Evolutionary conservation across 2,888 invertebrate species (phyloP).

Genomic region (Melitaea athalia): DNA sequence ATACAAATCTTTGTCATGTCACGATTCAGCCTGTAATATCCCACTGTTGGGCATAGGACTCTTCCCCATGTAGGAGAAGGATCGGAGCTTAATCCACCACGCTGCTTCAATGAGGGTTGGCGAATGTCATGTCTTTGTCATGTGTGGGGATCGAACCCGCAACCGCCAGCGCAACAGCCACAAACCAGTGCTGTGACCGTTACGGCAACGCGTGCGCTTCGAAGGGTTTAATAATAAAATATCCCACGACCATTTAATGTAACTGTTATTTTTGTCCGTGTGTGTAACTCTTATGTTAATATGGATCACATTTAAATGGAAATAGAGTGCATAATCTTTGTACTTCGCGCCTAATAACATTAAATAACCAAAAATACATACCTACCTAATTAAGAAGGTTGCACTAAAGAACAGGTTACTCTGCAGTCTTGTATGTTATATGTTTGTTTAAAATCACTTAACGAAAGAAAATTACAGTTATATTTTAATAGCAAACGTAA

Average conservation of each 20-base stretch:
- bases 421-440: not conserved
- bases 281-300: slow-evolving; percentile 34
- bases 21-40: too few relatives aligned
- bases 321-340: slow-evolving; percentile 25
- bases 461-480: not conserved
- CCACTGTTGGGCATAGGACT: too few relatives aligned
- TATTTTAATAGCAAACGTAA: too few relatives aligned
- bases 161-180: too few relatives aligned
- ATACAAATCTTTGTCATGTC: too few relatives aligned
- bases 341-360: slow-evolving; percentile 17
- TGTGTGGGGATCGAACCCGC: too few relatives aligned
- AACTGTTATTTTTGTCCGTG: slow-evolving; percentile 36
- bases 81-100: too few relatives aligned
- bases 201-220: too few relatives aligned
- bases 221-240: slow-evolving; percentile 23
- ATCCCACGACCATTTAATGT: slow-evolving; percentile 28
- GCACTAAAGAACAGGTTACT: not conserved
- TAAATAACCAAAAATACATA: slow-evolving; percentile 7
- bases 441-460: not conserved
- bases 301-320: slow-evolving; percentile 39
- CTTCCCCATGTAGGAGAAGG: too few relatives aligned
- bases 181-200: too few relatives aligned
- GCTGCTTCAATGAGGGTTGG: too few relatives aligned
- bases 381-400: not conserved
- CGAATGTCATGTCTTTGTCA: too few relatives aligned